Evolutionary conservation across 2,888 invertebrate genomes (phyloP).

Genomic region (Papilio gigon): DNA sequence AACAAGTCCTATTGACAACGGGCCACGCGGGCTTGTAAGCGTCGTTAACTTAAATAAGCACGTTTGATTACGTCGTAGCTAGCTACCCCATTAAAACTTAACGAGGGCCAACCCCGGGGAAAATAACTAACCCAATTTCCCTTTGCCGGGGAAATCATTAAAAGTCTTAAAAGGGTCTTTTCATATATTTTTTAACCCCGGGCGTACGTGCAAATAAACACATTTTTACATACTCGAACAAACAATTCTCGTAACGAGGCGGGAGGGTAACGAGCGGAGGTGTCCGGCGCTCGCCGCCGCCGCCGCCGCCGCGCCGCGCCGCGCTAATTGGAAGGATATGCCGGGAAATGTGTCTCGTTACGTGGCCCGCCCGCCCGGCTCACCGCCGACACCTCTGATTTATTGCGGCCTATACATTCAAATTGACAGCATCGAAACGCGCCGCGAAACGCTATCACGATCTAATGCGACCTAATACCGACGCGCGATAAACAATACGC

Average conservation of each 20-base stretch:
- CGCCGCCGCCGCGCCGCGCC: conserved; percentile 54
- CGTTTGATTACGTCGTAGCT: conserved; percentile 81
- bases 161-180: conserved; percentile 83
- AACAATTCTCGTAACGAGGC: conserved; percentile 82
- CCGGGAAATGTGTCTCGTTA: conserved; percentile 78
- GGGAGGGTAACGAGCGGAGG: conserved; percentile 74
- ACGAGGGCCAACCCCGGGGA: conserved; percentile 82
- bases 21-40: conserved; percentile 73
- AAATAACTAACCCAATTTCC: conserved; percentile 83
- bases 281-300: conserved; percentile 51
- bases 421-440: conserved; percentile 67
- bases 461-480: conserved; percentile 35
- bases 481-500: conserved; percentile 34
- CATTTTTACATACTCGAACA: conserved; percentile 83
- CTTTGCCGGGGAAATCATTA: conserved; percentile 82
- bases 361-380: conserved; percentile 63
- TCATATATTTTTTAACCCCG: conserved; percentile 79
- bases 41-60: conserved; percentile 82
- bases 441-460: conserved; percentile 41
- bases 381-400: conserved; percentile 64
- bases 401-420: conserved; percentile 68
- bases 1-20: conserved; percentile 69
- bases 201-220: conserved; percentile 83
- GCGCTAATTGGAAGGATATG: conserved; percentile 77
- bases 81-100: conserved; percentile 83